Percentiles rank a stretch among this genome's conserved stretches.
Evolutionary conservation across 2,888 invertebrate species (phyloP).

Genomic region (Horisme vitalbata): DNA sequence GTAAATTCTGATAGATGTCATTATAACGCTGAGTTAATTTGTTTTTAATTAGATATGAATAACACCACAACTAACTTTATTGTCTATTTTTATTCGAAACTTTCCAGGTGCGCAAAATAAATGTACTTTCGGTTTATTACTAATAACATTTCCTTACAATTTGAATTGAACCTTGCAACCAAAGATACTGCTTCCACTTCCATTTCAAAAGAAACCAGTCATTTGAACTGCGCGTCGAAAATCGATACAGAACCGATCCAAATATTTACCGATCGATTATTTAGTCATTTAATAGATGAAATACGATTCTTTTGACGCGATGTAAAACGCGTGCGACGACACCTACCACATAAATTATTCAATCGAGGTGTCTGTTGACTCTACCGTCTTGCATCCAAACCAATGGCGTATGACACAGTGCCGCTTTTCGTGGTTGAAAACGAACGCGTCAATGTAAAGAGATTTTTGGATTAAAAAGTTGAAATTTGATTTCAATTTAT

Average conservation of each 20-base stretch:
- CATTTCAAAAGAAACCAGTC: constrained; percentile 5
- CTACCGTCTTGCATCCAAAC: constrained; percentile 33
- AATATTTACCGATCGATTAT: constrained; percentile 46
- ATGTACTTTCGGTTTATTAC: too few relatives aligned
- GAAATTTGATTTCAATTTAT: constrained; percentile 59
- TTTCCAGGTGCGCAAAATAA: too few relatives aligned
- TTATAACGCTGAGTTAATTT: too few relatives aligned
- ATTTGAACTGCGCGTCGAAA: constrained; percentile 42
- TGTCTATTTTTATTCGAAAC: too few relatives aligned
- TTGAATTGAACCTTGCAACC: too few relatives aligned
- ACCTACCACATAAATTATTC: constrained; percentile 29
- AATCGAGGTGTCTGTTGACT: constrained; percentile 32
- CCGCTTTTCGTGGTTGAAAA: constrained; percentile 4
- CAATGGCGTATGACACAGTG: constrained; percentile 33
- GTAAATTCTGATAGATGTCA: too few relatives aligned
- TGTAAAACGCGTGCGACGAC: constrained; percentile 48
- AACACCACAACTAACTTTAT: too few relatives aligned
- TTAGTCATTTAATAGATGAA: constrained; percentile 44
- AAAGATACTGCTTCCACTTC: background rate
- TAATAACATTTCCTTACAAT: too few relatives aligned
- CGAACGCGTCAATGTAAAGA: constrained; percentile 41
- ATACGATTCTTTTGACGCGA: constrained; percentile 52
- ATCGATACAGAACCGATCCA: constrained; percentile 47
- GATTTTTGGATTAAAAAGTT: constrained; percentile 44
- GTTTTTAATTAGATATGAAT: too few relatives aligned